These are phyloP conservation scores for Zaprionus kolodkinae DNA, from an alignment of 1,140 invertebrate genomes.

Conservation along the genomic window DNA sequence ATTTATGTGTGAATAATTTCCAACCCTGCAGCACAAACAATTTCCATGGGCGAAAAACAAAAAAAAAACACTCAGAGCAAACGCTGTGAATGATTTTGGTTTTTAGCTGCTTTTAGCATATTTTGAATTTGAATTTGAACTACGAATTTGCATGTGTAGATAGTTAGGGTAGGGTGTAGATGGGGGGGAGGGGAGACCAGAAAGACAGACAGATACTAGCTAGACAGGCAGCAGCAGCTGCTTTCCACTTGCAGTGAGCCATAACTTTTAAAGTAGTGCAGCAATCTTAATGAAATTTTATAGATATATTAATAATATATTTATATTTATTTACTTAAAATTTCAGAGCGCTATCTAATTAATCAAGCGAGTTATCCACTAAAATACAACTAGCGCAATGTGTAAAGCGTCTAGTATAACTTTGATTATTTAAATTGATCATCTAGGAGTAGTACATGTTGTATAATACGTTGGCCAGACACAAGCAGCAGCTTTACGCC, in stretches of 20 bases:
- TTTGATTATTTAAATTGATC: too few relatives aligned
- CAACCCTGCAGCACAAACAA: constrained; percentile 50
- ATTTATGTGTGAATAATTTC: constrained; percentile 79
- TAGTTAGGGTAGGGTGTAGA: neutral
- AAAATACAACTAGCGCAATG: neutral
- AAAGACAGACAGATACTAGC: neutral
- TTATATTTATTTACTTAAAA: neutral
- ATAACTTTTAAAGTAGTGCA: neutral
- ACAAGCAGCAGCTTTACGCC: too few relatives aligned
- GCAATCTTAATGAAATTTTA: neutral
- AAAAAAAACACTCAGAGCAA: neutral
- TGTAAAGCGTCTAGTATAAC: too few relatives aligned
- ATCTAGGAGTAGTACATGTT: too few relatives aligned
- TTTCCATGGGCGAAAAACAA: neutral
- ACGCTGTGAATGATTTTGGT: constrained; percentile 10
- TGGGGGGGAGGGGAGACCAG: too few relatives aligned
- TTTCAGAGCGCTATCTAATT: neutral
- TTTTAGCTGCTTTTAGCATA: constrained; percentile 13
- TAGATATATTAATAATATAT: neutral
- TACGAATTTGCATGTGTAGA: constrained; percentile 14
- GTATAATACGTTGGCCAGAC: too few relatives aligned
- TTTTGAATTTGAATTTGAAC: constrained; percentile 32
- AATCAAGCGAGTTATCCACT: neutral
- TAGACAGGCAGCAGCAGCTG: neutral
- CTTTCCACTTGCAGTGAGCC: neutral